Evolutionary conservation across 1,140 invertebrate species (phyloP).

Genomic region (Cherax quadricarinatus): DNA sequence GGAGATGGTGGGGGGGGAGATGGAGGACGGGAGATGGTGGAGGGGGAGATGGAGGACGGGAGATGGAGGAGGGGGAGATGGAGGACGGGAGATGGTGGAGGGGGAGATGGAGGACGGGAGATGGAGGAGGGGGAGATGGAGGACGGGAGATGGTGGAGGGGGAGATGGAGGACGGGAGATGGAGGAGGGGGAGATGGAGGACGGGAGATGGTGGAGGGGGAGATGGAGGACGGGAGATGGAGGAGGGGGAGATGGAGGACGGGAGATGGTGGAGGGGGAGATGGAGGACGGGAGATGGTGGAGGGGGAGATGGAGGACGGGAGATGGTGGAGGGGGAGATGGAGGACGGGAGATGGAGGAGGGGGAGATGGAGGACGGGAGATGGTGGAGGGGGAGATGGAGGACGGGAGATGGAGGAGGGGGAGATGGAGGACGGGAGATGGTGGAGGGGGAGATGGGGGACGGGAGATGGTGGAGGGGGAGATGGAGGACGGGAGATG

Average conservation of each 20-base stretch:
- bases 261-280: neutral
- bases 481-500: neutral
- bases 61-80: no score
- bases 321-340: no score
- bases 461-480: no score
- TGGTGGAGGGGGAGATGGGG: no score
- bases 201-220: no score
- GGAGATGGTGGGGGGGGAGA: neutral
- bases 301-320: no score
- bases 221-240: neutral
- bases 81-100: no score
- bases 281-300: neutral
- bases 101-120: neutral
- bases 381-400: neutral
- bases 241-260: no score
- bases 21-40: neutral
- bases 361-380: neutral
- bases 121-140: no score
- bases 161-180: neutral
- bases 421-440: neutral
- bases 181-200: no score
- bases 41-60: neutral
- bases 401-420: neutral
- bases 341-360: neutral
- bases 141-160: neutral